Base-by-base conservation (phyloP, 2,113 vertebrate species). In the Pygoscelis adeliae region DNA sequence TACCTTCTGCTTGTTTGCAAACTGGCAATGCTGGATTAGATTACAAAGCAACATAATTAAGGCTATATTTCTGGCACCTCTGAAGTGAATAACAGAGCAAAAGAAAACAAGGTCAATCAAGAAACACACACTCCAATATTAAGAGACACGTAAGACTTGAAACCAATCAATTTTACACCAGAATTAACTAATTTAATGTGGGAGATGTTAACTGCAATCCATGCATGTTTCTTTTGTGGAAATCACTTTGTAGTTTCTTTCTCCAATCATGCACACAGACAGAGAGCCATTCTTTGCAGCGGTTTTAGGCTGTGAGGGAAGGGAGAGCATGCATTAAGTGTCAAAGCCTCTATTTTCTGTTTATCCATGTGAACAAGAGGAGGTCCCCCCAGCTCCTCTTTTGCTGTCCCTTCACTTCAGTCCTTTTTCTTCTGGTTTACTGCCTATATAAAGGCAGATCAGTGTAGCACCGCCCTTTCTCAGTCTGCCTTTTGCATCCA, bases 181-280 rank as follows among this genome's bases (percentile, higher is more conserved):
- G 34, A 67, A 87, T 82, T 63, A 84, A 38, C 42, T 71, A 58
- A 29, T 23, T 42, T n/a, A 79, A 67, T 34, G 17, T 58, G 46
- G 55, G 80, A 82, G 29, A 71, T 19, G 23, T 25, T 81, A 59
- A 27, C 36, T 40, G 42, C 23, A 84, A 52, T 53, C 40, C 9
- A 34, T 4, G 9, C 4, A 34, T 1, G 0, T 27, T 78, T 91
- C 21, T 87, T 80, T 40, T 52, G 25, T 18, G 29, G 32, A 85
- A 91, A 71, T 56, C 1, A 50, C 29, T 53, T 67, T 69, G 36
- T 25, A 29, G 21, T 38, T 83, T 78, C 52, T 82, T 66, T 71
- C 20, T 20, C 22, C 55, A 70, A 0, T 27, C 38, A 50, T 3
- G 10, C 15, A 67, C 17, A 38, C 9, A 38, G 0, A 65, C 11